A percentile compares a stretch with the other conserved stretches of the same genome.
These are phyloP conservation scores for Plecotus auritus DNA, from an alignment of 2,113 vertebrate species.

Conservation along the genomic window DNA sequence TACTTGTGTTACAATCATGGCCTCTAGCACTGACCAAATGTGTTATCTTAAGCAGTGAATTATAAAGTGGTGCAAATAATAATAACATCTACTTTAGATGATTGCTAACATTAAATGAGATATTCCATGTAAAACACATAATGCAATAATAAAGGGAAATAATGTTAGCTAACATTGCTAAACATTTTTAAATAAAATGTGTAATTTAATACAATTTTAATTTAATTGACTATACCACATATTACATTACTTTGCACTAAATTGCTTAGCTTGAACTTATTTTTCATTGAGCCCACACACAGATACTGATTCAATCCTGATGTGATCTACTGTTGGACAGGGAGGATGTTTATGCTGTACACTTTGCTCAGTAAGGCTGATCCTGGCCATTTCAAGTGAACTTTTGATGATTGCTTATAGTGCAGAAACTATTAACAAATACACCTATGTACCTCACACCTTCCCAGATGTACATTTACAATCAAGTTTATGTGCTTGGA, in stretches of 20 bases:
- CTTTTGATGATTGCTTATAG: neutral
- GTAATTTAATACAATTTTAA: neutral
- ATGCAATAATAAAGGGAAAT: neutral
- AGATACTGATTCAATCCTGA: too few species aligned
- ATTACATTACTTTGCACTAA: neutral
- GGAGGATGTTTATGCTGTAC: neutral
- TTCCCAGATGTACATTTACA: neutral
- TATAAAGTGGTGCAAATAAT: neutral
- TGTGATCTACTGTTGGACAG: neutral
- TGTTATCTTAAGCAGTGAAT: neutral
- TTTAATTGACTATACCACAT: neutral
- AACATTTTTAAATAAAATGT: neutral
- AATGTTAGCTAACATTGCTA: neutral
- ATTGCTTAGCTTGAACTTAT: neutral
- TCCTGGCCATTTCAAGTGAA: neutral
- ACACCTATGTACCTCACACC: neutral
- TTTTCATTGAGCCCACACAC: neutral
- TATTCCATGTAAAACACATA: neutral
- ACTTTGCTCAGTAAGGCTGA: neutral
- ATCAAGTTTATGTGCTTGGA: neutral
- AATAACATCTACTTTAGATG: neutral
- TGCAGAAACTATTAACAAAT: neutral
- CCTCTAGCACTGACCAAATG: neutral
- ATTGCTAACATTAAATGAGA: neutral
- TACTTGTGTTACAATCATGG: neutral